These are phyloP conservation scores for Chrysotoxum bicinctum DNA, from an alignment of 2,888 invertebrate species.

Conservation along the genomic window DNA sequence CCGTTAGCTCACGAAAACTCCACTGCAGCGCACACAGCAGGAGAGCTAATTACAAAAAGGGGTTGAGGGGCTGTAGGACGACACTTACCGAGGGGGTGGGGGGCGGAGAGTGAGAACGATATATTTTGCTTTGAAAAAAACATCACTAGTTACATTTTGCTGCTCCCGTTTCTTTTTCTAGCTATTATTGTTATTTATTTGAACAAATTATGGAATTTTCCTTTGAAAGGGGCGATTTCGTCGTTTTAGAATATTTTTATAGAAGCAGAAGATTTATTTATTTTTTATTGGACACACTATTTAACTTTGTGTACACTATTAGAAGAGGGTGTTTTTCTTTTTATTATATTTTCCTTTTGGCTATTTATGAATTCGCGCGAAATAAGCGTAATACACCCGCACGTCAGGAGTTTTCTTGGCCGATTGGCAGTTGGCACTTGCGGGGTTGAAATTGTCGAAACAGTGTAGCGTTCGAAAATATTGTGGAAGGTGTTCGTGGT, in stretches of 20 bases:
- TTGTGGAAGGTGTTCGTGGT: constrained; percentile 67
- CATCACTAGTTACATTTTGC: constrained; percentile 61
- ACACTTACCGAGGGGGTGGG: constrained; percentile 22
- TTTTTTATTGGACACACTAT: constrained; percentile 30
- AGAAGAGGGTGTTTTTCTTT: constrained; percentile 27
- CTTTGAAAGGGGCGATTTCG: constrained; percentile 34
- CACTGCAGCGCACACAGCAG: constrained; percentile 55
- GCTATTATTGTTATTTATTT: constrained; percentile 46
- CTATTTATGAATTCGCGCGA: constrained; percentile 74
- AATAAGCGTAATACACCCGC: constrained; percentile 76
- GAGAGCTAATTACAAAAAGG: constrained; percentile 35
- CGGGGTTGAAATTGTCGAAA: constrained; percentile 47
- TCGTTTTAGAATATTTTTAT: constrained; percentile 7
- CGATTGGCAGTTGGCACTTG: constrained; percentile 76
- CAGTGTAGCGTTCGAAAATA: constrained; percentile 46
- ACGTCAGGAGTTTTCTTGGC: constrained; percentile 79
- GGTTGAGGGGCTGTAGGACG: background rate
- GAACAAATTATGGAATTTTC: constrained; percentile 50
- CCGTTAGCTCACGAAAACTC: constrained; percentile 39
- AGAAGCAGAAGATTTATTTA: constrained; percentile 39
- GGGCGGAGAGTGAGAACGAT: constrained; percentile 10
- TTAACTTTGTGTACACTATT: constrained; percentile 53
- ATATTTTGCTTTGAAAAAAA: constrained; percentile 38
- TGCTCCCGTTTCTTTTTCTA: constrained; percentile 36
- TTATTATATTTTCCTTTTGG: constrained; percentile 39